phyloP scores from a whole-genome alignment of 2,888 invertebrate species.

The Cataglyphis livida region DNA sequence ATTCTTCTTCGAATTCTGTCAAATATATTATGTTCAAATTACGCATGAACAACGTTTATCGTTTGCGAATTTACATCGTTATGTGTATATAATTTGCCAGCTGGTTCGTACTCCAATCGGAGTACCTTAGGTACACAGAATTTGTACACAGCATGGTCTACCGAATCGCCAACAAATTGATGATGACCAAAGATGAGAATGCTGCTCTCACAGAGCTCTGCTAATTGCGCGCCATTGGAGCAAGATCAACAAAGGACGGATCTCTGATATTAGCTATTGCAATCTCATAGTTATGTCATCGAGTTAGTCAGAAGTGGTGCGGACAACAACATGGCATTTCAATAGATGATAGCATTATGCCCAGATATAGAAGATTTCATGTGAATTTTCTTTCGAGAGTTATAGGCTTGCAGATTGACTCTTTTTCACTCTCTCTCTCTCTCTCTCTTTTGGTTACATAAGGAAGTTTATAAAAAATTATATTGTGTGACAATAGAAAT shows the following conservation, averaged over 20 bases:
- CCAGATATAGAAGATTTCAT: not conserved
- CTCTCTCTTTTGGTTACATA: not conserved
- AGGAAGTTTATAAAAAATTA: not conserved
- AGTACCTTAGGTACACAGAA: slow-evolving; percentile 47
- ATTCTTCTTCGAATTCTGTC: not conserved
- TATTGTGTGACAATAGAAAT: not conserved
- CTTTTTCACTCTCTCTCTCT: not conserved
- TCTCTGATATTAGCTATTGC: slow-evolving; percentile 63
- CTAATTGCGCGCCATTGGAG: slow-evolving; percentile 65
- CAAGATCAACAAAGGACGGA: slow-evolving; percentile 60
- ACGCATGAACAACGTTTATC: slow-evolving; percentile 26
- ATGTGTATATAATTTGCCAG: slow-evolving; percentile 39
- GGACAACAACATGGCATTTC: not conserved
- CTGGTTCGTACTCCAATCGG: slow-evolving; percentile 24
- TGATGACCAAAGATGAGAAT: slow-evolving; percentile 56
- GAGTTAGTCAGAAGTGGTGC: slow-evolving; percentile 20
- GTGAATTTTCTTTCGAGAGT: not conserved
- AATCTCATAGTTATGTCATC: slow-evolving; percentile 50
- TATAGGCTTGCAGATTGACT: not conserved
- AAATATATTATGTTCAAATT: slow-evolving; percentile 10
- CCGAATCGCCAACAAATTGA: slow-evolving; percentile 65
- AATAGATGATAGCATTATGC: not conserved
- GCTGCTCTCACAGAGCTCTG: slow-evolving; percentile 57
- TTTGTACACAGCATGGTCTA: slow-evolving; percentile 57
- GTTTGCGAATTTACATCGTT: slow-evolving; percentile 41